Percentiles rank a stretch among this genome's conserved stretches.
Conservation (phyloP, 2,797 vertebrate species). For the Acanthurus lineatus region DNA sequence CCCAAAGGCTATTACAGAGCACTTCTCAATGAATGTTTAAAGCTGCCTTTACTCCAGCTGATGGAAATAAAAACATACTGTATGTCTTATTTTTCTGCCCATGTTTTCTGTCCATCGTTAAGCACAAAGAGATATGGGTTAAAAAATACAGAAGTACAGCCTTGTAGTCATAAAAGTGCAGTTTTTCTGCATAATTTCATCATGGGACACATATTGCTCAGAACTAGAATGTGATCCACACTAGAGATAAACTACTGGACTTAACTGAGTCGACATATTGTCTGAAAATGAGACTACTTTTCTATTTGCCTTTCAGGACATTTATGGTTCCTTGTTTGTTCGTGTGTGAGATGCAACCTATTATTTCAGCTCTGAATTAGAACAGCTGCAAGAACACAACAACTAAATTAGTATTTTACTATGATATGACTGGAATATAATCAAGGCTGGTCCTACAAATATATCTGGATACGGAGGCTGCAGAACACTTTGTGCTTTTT, state of each 20-base stretch:
- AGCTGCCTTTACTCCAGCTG: slow-evolving; percentile 2
- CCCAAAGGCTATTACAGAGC: neutral
- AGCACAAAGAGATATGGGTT: neutral
- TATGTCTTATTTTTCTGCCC: neutral
- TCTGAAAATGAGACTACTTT: slow-evolving; percentile 3
- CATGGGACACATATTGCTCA: neutral
- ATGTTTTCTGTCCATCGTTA: neutral
- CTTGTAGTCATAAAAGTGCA: neutral
- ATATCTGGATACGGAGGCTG: neutral
- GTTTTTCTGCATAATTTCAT: neutral
- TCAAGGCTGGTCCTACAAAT: neutral
- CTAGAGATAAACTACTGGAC: neutral
- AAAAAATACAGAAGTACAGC: neutral
- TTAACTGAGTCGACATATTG: neutral
- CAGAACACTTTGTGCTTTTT: neutral
- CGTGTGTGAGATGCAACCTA: slow-evolving; percentile 6
- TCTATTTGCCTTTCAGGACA: slow-evolving; percentile 26
- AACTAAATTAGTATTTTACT: neutral
- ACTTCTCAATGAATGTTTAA: neutral
- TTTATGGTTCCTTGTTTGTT: slow-evolving; percentile 7
- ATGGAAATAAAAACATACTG: neutral
- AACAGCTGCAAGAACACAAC: neutral
- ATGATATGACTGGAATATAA: neutral
- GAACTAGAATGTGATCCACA: neutral
- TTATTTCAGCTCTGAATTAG: slow-evolving; percentile 10